Conservation (phyloP, 2,888 invertebrate species). For the Phyto melanocephala region DNA sequence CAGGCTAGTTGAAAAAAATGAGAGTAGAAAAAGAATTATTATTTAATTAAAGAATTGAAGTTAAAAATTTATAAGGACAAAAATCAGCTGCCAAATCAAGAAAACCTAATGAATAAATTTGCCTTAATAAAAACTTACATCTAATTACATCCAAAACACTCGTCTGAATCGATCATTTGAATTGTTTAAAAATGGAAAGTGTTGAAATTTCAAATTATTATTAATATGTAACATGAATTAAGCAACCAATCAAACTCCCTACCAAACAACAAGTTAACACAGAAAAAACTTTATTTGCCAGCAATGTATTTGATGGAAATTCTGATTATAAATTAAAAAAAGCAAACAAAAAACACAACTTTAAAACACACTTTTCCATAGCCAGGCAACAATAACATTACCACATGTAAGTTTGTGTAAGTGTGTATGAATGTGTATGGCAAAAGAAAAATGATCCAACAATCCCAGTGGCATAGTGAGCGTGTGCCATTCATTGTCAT, state of each 20-base stretch:
- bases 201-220: constrained; percentile 51
- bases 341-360: background rate
- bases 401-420: background rate
- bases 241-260: constrained; percentile 40
- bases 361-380: background rate
- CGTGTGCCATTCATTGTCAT: constrained; percentile 78
- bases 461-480: constrained; percentile 76
- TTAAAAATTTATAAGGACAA: no score
- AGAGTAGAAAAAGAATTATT: no score
- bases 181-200: constrained; percentile 49
- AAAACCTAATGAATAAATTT: no score
- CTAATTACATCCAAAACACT: background rate
- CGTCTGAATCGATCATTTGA: constrained; percentile 39
- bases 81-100: no score
- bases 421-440: background rate
- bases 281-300: constrained; percentile 36
- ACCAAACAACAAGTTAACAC: constrained; percentile 3
- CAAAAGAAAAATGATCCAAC: constrained; percentile 58
- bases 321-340: constrained; percentile 46
- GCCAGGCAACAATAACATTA: background rate
- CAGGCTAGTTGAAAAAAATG: no score
- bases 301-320: constrained; percentile 56
- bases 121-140: no score
- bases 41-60: no score
- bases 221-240: constrained; percentile 52